phyloP scores from a whole-genome alignment of 2,888 invertebrate species.

The Eristalinus sepulchralis region DNA sequence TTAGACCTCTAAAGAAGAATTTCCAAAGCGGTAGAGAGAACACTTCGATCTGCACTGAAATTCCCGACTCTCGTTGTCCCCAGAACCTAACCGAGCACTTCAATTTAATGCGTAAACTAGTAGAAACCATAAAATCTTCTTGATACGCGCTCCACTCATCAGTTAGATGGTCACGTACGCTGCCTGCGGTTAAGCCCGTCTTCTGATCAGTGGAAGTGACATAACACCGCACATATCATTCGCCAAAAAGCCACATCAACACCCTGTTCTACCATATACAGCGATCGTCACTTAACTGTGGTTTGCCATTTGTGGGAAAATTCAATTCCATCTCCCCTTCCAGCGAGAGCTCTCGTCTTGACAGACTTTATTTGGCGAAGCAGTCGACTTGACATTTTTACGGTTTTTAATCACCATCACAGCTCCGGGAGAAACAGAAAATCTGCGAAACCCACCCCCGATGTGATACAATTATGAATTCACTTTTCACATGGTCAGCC shows the following conservation, averaged over 20 bases:
- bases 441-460: slow-evolving; percentile 36
- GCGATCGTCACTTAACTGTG: slow-evolving; percentile 23
- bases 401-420: slow-evolving; percentile 22
- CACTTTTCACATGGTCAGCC: slow-evolving; percentile 31
- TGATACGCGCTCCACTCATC: background rate
- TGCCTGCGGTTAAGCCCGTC: background rate
- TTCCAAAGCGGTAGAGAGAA: too few species aligned
- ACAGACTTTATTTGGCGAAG: slow-evolving; percentile 36
- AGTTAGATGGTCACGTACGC: background rate
- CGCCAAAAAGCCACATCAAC: background rate
- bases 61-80: background rate
- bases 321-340: slow-evolving; percentile 6
- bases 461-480: slow-evolving; percentile 13
- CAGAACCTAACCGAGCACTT: too few species aligned
- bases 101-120: background rate
- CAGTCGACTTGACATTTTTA: slow-evolving; percentile 33
- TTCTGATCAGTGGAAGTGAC: background rate
- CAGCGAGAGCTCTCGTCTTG: background rate
- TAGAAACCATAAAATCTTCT: background rate
- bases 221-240: background rate
- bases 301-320: slow-evolving; percentile 10
- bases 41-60: background rate
- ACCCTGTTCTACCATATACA: slow-evolving; percentile 47
- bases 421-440: background rate
- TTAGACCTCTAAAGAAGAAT: too few species aligned